These are phyloP conservation scores for Diorhabda elongata DNA, from an alignment of 1,140 invertebrate species.

Conservation along the genomic window DNA sequence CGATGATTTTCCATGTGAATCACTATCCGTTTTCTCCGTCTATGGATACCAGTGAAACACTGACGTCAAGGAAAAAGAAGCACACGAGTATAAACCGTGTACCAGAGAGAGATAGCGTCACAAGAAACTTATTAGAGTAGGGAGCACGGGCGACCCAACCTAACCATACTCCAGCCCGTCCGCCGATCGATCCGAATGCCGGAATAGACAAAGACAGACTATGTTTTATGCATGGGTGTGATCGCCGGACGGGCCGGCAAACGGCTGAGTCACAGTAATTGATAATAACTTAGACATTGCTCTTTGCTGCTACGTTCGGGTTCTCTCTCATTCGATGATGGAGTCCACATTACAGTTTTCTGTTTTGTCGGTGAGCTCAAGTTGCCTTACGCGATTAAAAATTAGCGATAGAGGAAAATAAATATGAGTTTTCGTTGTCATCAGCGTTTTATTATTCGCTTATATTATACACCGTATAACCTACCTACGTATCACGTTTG, in stretches of 20 bases:
- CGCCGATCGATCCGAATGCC: slow-evolving; percentile 46
- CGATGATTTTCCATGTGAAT: slow-evolving; percentile 17
- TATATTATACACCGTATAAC: not conserved
- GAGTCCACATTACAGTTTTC: slow-evolving; percentile 21
- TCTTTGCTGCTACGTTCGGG: slow-evolving; percentile 34
- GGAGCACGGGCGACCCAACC: slow-evolving; percentile 45
- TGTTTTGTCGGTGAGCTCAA: slow-evolving; percentile 13
- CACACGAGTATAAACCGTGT: slow-evolving; percentile 11
- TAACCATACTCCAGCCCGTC: slow-evolving; percentile 45
- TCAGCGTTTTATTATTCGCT: slow-evolving; percentile 6
- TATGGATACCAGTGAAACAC: slow-evolving; percentile 37
- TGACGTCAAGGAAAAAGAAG: slow-evolving; percentile 44
- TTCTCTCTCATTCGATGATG: slow-evolving; percentile 27
- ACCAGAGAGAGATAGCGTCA: slow-evolving; percentile 30
- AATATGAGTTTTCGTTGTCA: slow-evolving; percentile 6
- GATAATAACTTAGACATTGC: slow-evolving; percentile 50
- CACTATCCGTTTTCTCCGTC: slow-evolving; percentile 14
- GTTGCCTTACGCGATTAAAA: slow-evolving; percentile 13
- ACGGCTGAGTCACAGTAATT: slow-evolving; percentile 50
- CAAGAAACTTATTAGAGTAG: slow-evolving; percentile 46
- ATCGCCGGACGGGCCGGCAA: slow-evolving; percentile 43
- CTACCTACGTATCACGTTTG: not conserved
- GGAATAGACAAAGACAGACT: slow-evolving; percentile 47
- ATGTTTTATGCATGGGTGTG: slow-evolving; percentile 47
- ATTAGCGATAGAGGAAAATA: slow-evolving; percentile 8